Percentiles rank a stretch among this genome's conserved stretches.
These are phyloP conservation scores for Ectobius pallidus DNA, from an alignment of 2,888 invertebrate genomes.

Conservation along the genomic window DNA sequence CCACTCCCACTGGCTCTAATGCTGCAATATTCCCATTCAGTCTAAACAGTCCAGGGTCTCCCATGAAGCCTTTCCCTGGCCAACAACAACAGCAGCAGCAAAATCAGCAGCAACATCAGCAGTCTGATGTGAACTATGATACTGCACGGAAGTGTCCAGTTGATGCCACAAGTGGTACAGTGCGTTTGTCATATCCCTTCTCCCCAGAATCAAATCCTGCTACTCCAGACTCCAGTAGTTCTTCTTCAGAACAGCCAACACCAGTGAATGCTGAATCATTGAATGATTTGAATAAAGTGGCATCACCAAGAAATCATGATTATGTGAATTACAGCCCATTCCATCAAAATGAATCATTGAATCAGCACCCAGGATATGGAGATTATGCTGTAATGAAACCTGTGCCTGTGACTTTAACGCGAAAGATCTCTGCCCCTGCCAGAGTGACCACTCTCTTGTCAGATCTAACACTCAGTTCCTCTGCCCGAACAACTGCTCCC, in stretches of 20 bases:
- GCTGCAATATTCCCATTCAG: conserved; percentile 72
- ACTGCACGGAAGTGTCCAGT: conserved; percentile 50
- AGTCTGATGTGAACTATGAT: conserved; percentile 41
- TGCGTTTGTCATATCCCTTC: conserved; percentile 45
- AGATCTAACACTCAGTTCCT: not conserved
- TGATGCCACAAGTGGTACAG: conserved; percentile 52
- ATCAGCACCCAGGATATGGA: conserved; percentile 51
- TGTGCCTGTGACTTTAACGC: conserved; percentile 37
- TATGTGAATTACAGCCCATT: conserved; percentile 35
- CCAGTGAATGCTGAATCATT: conserved; percentile 54
- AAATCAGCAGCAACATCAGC: no score
- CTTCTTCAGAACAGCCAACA: conserved; percentile 43
- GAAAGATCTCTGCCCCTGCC: conserved; percentile 38
- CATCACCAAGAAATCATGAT: conserved; percentile 48
- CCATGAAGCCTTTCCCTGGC: conserved; percentile 58
- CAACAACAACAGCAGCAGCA: no score
- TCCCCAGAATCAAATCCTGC: conserved; percentile 47
- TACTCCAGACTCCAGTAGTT: conserved; percentile 50
- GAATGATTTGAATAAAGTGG: conserved; percentile 40
- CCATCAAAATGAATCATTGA: not conserved
- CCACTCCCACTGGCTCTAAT: conserved; percentile 64
- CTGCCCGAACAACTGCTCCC: not conserved
- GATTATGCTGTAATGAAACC: conserved; percentile 46
- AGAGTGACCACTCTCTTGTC: not conserved
- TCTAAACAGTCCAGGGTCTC: conserved; percentile 70